Evolutionary conservation across 2,113 vertebrate genomes (phyloP).

Genomic region (Dissostichus mawsoni): DNA sequence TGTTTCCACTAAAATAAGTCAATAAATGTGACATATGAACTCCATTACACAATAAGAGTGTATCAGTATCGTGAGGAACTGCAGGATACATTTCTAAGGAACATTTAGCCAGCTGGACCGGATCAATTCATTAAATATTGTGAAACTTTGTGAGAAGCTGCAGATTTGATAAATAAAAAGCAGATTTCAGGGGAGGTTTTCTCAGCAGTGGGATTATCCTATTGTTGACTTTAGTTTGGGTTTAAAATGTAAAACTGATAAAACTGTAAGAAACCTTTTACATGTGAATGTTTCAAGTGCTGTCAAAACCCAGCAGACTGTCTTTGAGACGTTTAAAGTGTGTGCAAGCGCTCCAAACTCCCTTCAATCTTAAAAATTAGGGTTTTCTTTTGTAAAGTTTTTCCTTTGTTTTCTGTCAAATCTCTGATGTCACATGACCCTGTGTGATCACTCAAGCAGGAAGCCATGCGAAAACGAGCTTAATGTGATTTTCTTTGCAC

Average conservation of each 20-base stretch:
- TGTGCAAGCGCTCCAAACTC: background rate
- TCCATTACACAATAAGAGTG: background rate
- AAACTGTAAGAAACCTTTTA: background rate
- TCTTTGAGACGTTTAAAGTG: background rate
- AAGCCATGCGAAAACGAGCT: no score
- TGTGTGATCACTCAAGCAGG: background rate
- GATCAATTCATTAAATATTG: background rate
- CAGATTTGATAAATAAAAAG: background rate
- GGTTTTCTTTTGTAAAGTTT: background rate
- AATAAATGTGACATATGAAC: no score
- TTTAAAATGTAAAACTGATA: background rate
- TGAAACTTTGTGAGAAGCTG: conserved; percentile 3
- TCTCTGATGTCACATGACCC: background rate
- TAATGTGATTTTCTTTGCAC: background rate
- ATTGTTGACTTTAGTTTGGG: background rate
- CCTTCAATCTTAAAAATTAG: no score
- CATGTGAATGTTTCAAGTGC: background rate
- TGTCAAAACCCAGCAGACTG: background rate
- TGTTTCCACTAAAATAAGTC: background rate
- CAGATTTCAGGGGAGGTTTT: background rate
- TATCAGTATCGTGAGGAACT: background rate
- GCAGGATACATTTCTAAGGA: background rate
- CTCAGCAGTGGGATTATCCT: background rate
- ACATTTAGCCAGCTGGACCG: background rate
- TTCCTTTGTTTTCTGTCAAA: no score